These are phyloP conservation scores for Phaethornis superciliosus DNA, from an alignment of 2,113 vertebrate species.

Conservation along the genomic window DNA sequence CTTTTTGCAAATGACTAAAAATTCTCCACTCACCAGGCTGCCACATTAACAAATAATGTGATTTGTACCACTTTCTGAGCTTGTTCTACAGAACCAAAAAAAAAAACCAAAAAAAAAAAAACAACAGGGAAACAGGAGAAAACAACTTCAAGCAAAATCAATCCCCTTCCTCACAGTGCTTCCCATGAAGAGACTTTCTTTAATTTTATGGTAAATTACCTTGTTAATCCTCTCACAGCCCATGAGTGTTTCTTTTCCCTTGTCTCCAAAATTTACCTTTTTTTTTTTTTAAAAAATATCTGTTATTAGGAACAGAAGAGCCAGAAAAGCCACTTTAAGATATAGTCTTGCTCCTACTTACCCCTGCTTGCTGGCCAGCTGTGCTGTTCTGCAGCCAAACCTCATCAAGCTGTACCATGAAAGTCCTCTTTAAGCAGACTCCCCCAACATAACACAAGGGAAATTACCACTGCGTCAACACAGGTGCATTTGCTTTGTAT, in stretches of 20 bases:
- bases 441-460: not conserved
- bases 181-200: conserved; percentile 1
- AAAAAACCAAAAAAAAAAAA: conserved; percentile 12
- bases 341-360: not conserved
- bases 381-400: not conserved
- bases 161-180: conserved; percentile 2
- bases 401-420: not conserved
- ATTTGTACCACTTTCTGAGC: conserved; percentile 41
- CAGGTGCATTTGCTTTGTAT: conserved; percentile 41
- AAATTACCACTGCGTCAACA: conserved; percentile 15
- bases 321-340: not conserved
- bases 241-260: not conserved
- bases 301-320: not conserved
- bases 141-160: conserved; percentile 39
- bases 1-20: conserved; percentile 16
- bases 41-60: conserved; percentile 54
- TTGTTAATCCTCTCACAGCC: conserved; percentile 5
- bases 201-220: not conserved
- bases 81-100: not conserved
- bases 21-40: not conserved
- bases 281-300: not conserved
- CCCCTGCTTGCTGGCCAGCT: not conserved
- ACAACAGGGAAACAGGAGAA: conserved; percentile 19
- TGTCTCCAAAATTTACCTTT: not conserved
- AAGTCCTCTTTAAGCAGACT: not conserved